Evolutionary conservation across 2,888 invertebrate genomes (phyloP).

Genomic region (Drosophila mettleri): DNA sequence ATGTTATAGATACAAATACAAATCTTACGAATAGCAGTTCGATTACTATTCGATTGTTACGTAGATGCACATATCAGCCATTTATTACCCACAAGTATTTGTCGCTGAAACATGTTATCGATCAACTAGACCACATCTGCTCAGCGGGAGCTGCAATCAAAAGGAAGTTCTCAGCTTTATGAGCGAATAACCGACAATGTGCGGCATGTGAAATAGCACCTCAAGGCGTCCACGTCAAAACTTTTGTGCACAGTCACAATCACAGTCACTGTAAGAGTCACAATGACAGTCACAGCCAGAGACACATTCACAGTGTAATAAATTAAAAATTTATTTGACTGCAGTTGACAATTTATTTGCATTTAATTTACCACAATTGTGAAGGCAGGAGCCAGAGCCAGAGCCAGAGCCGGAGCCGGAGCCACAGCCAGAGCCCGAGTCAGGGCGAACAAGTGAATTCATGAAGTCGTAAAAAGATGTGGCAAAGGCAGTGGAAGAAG

Average conservation of each 20-base stretch:
- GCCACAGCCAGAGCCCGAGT: slow-evolving; percentile 12
- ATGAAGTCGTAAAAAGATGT: slow-evolving; percentile 30
- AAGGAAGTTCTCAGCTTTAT: not conserved
- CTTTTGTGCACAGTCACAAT: slow-evolving; percentile 10
- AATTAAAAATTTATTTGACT: slow-evolving; percentile 80
- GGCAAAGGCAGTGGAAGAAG: slow-evolving; percentile 6
- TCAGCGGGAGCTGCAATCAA: not conserved
- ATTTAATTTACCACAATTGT: slow-evolving; percentile 78
- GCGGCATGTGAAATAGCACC: slow-evolving; percentile 9
- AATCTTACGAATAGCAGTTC: not conserved
- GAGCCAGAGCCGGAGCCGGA: slow-evolving; percentile 1
- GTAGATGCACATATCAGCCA: not conserved
- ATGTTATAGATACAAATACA: not conserved
- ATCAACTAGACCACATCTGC: not conserved
- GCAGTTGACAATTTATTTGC: slow-evolving; percentile 81
- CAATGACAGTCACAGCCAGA: slow-evolving; percentile 22
- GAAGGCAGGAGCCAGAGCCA: slow-evolving; percentile 13
- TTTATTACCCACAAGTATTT: not conserved
- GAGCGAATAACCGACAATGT: not conserved
- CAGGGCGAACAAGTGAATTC: slow-evolving; percentile 39
- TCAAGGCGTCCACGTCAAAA: slow-evolving; percentile 18
- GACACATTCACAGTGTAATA: slow-evolving; percentile 54
- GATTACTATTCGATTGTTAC: not conserved
- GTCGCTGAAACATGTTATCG: not conserved
- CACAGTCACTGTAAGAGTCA: slow-evolving; percentile 5